Percentiles rank a stretch among this genome's conserved stretches.
Evolutionary conservation across 2,113 vertebrate species (phyloP).

Genomic region (Podiceps cristatus): DNA sequence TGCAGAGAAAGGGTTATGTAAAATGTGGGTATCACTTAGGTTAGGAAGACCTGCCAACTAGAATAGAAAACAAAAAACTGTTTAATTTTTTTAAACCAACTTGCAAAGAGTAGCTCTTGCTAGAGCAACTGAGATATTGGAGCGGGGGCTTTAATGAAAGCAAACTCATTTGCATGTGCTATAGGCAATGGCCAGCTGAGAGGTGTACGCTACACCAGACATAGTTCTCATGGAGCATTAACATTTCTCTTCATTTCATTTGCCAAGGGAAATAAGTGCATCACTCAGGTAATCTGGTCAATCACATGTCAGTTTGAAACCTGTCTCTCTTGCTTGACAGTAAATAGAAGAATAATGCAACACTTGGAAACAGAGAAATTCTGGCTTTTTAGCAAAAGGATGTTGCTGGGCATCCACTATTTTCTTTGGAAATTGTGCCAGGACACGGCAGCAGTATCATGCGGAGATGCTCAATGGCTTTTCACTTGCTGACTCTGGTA

Average conservation of each 20-base stretch:
- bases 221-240: background rate
- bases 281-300: background rate
- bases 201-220: background rate
- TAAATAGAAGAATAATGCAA: background rate
- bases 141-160: background rate
- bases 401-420: background rate
- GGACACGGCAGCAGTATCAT: accelerated
- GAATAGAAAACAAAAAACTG: background rate
- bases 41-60: background rate
- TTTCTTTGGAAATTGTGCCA: background rate
- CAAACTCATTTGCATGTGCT: background rate
- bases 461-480: background rate
- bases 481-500: background rate
- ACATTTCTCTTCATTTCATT: background rate
- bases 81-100: background rate
- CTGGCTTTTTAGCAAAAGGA: background rate
- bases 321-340: background rate
- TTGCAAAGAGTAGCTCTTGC: background rate
- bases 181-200: background rate
- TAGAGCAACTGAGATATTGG: background rate
- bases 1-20: background rate
- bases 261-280: background rate
- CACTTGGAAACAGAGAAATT: background rate
- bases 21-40: background rate
- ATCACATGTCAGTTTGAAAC: background rate